Percentiles rank a stretch among this genome's conserved stretches.
phyloP scores from a whole-genome alignment of 2,113 vertebrate genomes.

The Gracilinanus agilis region DNA sequence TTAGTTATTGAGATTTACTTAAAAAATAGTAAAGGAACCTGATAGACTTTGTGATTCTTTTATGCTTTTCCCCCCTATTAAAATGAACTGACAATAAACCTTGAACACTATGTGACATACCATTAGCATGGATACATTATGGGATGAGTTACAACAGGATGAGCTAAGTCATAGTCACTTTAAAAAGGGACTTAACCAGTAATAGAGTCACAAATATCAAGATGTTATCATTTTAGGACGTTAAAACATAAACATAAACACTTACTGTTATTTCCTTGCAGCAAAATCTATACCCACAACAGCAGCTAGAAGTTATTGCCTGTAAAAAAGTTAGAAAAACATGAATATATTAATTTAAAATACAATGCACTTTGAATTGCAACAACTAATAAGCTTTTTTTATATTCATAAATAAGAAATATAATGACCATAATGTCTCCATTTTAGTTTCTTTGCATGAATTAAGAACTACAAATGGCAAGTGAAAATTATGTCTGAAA shows the following conservation, averaged over 20 bases:
- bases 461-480: conserved; percentile 72
- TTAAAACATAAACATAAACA: conserved; percentile 62
- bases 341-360: conserved; percentile 79
- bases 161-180: background rate
- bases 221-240: conserved; percentile 21
- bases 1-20: background rate
- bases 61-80: background rate
- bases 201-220: conserved; percentile 49
- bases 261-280: conserved; percentile 81
- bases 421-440: conserved; percentile 56
- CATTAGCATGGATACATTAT: background rate
- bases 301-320: conserved; percentile 75
- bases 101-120: conserved; percentile 11
- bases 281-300: conserved; percentile 64
- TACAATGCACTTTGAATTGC: conserved; percentile 66
- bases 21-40: background rate
- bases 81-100: conserved; percentile 32
- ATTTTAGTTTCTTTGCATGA: conserved; percentile 56
- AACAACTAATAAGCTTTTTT: conserved; percentile 68
- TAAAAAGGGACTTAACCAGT: conserved; percentile 50
- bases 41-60: rapidly evolving
- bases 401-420: conserved; percentile 73
- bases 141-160: conserved; percentile 23
- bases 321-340: conserved; percentile 81
- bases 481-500: conserved; percentile 72